Evolutionary conservation across 2,113 vertebrate genomes (phyloP).

Genomic region (Gymnorhina tibicen): DNA sequence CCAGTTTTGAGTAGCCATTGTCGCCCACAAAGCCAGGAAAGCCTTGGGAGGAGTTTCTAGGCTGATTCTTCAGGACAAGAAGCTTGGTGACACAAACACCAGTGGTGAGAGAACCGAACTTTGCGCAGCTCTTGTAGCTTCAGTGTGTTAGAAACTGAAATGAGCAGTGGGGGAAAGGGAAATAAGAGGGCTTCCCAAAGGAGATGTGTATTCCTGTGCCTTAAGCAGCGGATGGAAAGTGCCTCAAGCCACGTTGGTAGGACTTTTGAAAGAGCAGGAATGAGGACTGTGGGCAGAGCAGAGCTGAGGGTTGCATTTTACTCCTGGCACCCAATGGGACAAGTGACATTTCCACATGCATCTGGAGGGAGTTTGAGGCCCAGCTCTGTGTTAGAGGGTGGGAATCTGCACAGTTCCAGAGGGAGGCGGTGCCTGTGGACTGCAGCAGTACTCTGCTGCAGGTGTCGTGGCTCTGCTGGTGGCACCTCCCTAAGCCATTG

Average conservation of each 20-base stretch:
- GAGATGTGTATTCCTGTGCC: not conserved
- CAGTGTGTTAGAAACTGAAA: not conserved
- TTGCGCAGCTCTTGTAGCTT: not conserved
- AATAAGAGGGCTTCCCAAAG: not conserved
- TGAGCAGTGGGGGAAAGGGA: not conserved
- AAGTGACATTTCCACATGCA: not conserved
- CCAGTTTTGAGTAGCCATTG: not conserved
- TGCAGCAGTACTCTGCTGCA: not conserved
- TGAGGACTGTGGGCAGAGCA: not conserved
- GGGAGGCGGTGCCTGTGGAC: not conserved
- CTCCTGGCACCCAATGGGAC: not conserved
- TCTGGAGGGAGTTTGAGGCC: not conserved
- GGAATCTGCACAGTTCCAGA: not conserved
- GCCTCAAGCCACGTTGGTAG: not conserved
- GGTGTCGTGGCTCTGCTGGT: not conserved
- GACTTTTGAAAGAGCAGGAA: not conserved
- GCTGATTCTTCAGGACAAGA: not conserved
- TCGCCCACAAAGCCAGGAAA: not conserved
- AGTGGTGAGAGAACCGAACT: not conserved
- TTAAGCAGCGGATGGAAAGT: fast-evolving
- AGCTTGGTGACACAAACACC: not conserved
- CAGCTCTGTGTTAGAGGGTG: not conserved
- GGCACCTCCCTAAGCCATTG: not conserved
- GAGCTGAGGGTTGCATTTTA: not conserved
- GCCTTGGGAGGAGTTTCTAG: not conserved